These are phyloP conservation scores for Anthrax anthrax DNA, from an alignment of 2,888 invertebrate genomes.

Conservation along the genomic window DNA sequence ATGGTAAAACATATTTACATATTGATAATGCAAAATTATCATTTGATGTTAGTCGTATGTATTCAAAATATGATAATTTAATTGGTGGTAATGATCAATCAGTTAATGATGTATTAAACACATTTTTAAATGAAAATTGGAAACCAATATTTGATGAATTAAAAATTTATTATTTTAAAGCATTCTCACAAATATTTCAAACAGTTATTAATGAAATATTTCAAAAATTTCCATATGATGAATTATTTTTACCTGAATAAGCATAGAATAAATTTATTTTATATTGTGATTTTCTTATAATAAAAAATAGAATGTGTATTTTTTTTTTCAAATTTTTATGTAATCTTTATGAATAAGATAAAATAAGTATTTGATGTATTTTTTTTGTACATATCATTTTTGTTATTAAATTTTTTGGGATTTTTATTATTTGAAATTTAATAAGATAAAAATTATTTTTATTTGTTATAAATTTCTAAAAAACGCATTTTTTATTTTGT, in stretches of 20 bases:
- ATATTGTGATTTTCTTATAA: too few relatives aligned
- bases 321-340: too few relatives aligned
- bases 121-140: slow-evolving; percentile 38
- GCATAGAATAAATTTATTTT: too few relatives aligned
- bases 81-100: slow-evolving; percentile 36
- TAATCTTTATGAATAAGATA: too few relatives aligned
- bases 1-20: neutral
- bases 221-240: slow-evolving; percentile 25
- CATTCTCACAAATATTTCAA: slow-evolving; percentile 24
- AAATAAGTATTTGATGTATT: too few relatives aligned
- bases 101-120: slow-evolving; percentile 35
- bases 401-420: too few relatives aligned
- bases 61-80: slow-evolving; percentile 26
- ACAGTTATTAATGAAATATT: slow-evolving; percentile 28
- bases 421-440: too few relatives aligned
- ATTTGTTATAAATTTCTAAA: too few relatives aligned
- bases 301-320: too few relatives aligned
- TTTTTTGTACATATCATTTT: too few relatives aligned
- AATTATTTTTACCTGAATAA: slow-evolving; percentile 23
- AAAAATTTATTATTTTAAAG: slow-evolving; percentile 14
- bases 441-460: too few relatives aligned
- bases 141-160: slow-evolving; percentile 23
- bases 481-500: too few relatives aligned
- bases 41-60: slow-evolving; percentile 7
- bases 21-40: neutral